Conservation (phyloP, 2,113 vertebrate species). For the Rhizomys pruinosus region DNA sequence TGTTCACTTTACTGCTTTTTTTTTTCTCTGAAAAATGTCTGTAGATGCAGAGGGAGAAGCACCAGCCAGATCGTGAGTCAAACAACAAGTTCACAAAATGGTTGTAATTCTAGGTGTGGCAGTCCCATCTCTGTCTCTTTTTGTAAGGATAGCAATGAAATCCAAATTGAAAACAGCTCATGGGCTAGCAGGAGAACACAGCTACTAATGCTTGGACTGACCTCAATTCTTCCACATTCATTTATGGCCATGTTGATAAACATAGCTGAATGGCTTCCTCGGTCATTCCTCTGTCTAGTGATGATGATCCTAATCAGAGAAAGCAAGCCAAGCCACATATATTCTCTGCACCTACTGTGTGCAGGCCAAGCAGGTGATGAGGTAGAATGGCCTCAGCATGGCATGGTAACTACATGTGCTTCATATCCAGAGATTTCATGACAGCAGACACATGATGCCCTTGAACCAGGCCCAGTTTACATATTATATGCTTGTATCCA, state of each 20-base stretch:
- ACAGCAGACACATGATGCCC: neutral
- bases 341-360: neutral
- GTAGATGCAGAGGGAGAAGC: conserved; percentile 62
- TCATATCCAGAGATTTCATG: neutral
- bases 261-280: neutral
- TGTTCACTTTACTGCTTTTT: conserved; percentile 66
- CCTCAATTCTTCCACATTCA: conserved; percentile 51
- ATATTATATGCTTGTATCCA: neutral
- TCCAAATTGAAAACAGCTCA: conserved; percentile 51
- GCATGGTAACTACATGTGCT: neutral
- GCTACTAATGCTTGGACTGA: conserved; percentile 52
- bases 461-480: conserved; percentile 15
- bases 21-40: conserved; percentile 69
- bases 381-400: neutral
- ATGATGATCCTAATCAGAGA: neutral
- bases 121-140: conserved; percentile 14
- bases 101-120: conserved; percentile 70
- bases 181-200: conserved; percentile 51
- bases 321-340: neutral
- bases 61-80: conserved; percentile 52
- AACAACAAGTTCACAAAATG: conserved; percentile 70
- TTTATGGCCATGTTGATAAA: neutral
- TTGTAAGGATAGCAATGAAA: neutral
- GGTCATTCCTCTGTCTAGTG: neutral
- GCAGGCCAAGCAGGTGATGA: neutral